Evolutionary conservation across 2,113 vertebrate species (phyloP).

Genomic region (Lepus europaeus): DNA sequence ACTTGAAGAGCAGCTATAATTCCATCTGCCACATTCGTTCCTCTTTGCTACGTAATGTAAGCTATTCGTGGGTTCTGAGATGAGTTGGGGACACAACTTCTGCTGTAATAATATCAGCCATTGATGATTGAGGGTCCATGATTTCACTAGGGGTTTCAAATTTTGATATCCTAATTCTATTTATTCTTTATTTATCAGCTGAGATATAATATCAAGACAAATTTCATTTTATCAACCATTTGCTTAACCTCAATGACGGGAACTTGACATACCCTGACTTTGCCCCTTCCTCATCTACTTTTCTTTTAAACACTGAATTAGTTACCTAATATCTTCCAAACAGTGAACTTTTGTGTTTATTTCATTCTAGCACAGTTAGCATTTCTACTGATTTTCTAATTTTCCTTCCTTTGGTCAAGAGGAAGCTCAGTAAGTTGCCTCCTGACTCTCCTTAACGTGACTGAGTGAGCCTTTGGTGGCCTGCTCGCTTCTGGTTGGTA

Average conservation of each 20-base stretch:
- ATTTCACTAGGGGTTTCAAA: slow-evolving; percentile 24
- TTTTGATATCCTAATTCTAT: not conserved
- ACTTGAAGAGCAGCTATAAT: not conserved
- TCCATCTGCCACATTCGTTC: not conserved
- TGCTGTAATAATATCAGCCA: not conserved
- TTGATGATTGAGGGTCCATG: not conserved
- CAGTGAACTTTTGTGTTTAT: not conserved
- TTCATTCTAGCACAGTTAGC: not conserved
- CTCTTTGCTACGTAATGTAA: not conserved
- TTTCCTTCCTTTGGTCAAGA: not conserved
- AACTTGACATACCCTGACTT: not conserved
- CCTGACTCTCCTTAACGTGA: not conserved
- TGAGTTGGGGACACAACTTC: not conserved
- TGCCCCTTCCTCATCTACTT: not conserved
- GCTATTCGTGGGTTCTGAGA: not conserved
- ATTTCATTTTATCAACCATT: not conserved
- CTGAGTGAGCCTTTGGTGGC: not conserved
- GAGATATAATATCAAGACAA: not conserved
- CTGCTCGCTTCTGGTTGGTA: not conserved
- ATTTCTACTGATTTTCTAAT: not conserved
- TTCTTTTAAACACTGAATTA: not conserved
- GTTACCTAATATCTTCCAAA: not conserved
- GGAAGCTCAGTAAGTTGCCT: not conserved
- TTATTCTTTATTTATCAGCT: not conserved
- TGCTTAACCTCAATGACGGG: not conserved